These are phyloP conservation scores for Pelagia noctiluca DNA, from an alignment of 30 jellyfish, hydroid and myxozoan species.

Conservation along the genomic window DNA sequence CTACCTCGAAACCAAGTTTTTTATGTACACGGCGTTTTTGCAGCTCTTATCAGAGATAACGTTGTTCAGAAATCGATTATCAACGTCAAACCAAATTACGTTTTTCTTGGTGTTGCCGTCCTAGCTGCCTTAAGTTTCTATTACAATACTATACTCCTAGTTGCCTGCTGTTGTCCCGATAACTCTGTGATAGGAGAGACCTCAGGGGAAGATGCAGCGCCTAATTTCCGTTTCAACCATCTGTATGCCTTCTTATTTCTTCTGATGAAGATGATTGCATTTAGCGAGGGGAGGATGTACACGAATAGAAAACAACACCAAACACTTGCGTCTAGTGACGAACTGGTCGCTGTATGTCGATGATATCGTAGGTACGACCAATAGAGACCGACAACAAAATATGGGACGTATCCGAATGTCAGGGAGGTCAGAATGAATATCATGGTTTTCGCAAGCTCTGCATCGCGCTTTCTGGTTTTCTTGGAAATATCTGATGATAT, in stretches of 20 bases:
- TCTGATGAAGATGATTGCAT: constrained; percentile 52
- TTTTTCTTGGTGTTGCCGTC: no score
- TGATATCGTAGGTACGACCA: constrained; percentile 35
- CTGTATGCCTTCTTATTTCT: constrained; percentile 37
- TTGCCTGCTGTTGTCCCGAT: not conserved
- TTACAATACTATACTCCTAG: no score
- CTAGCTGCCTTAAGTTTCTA: no score
- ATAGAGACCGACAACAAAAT: constrained; percentile 40
- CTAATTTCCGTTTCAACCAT: not conserved
- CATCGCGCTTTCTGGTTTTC: constrained; percentile 10
- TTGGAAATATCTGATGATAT: not conserved
- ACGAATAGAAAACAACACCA: constrained; percentile 42
- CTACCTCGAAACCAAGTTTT: no score
- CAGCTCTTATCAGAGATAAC: no score
- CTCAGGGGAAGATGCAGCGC: no score
- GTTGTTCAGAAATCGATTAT: no score
- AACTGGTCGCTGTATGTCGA: not conserved
- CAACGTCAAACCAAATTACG: no score
- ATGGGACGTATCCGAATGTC: constrained; percentile 45
- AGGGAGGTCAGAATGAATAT: constrained; percentile 53
- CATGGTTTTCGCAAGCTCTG: constrained; percentile 39
- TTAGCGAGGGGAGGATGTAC: constrained; percentile 41
- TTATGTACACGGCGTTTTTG: no score
- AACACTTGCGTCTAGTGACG: not conserved
- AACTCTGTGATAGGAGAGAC: not conserved